A percentile compares a stretch with the other conserved stretches of the same genome.
Evolutionary conservation across 2,797 vertebrate genomes (phyloP).

Genomic region (Morelia viridis): DNA sequence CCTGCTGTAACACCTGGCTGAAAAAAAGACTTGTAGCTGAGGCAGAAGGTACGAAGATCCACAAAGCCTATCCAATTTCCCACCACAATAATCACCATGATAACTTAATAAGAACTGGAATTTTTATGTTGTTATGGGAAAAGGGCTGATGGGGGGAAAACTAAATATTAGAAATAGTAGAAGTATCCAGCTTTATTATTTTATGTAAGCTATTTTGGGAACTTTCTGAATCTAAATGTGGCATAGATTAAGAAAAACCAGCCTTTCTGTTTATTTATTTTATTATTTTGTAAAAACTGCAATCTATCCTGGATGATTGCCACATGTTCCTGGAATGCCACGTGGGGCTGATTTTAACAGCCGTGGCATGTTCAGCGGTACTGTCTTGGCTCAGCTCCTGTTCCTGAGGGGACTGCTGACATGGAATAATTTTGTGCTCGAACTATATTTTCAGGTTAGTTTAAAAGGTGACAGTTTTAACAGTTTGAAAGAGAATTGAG

Average conservation of each 20-base stretch:
- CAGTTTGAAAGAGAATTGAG: neutral
- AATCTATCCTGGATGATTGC: neutral
- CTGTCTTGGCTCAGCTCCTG: neutral
- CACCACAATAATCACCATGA: neutral
- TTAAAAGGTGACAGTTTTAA: neutral
- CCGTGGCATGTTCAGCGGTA: neutral
- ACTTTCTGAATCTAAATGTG: neutral
- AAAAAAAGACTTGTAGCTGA: neutral
- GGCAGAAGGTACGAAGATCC: neutral
- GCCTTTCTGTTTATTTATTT: neutral
- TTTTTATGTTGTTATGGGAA: neutral
- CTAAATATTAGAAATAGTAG: neutral
- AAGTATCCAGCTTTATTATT: neutral
- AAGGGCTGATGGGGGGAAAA: neutral
- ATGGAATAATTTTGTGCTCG: neutral
- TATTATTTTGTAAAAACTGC: neutral
- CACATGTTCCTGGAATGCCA: neutral
- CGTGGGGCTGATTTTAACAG: neutral
- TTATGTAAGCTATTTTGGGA: neutral
- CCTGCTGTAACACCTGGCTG: neutral
- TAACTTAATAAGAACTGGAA: neutral
- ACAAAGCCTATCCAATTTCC: neutral
- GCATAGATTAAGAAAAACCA: neutral
- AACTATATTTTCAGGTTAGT: neutral
- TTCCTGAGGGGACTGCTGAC: neutral